Evolutionary conservation across 1,140 invertebrate genomes (phyloP).

Genomic region (Zaprionus capensis): DNA sequence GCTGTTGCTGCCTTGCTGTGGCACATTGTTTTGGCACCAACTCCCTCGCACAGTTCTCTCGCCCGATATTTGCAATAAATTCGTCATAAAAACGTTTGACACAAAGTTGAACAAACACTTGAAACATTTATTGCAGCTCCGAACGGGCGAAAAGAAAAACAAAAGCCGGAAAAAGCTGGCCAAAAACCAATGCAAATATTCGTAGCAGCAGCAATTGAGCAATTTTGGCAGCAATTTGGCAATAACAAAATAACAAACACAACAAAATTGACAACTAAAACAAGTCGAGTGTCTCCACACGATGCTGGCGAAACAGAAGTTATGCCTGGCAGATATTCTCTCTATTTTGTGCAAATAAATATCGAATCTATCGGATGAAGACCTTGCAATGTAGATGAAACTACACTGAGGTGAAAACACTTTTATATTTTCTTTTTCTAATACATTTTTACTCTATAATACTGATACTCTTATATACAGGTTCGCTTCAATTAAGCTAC

Average conservation of each 20-base stretch:
- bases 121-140: slow-evolving; percentile 54
- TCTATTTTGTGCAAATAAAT: too few relatives aligned
- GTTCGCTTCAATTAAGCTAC: not conserved
- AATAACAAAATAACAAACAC: slow-evolving; percentile 31
- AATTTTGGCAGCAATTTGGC: slow-evolving; percentile 54
- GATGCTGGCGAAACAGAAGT: not conserved
- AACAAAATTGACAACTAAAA: slow-evolving; percentile 48
- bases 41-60: slow-evolving; percentile 7
- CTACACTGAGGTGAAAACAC: too few relatives aligned
- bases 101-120: slow-evolving; percentile 62
- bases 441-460: too few relatives aligned
- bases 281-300: slow-evolving; percentile 4
- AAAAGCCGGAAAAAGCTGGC: slow-evolving; percentile 32
- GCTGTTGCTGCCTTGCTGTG: slow-evolving; percentile 29
- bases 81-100: slow-evolving; percentile 55
- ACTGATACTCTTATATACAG: too few relatives aligned
- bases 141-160: slow-evolving; percentile 38
- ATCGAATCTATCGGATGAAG: too few relatives aligned
- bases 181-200: slow-evolving; percentile 58
- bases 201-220: slow-evolving; percentile 50
- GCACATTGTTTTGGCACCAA: slow-evolving; percentile 59
- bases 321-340: too few relatives aligned
- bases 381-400: too few relatives aligned
- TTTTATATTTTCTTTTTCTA: too few relatives aligned
- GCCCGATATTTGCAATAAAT: slow-evolving; percentile 60